Evolutionary conservation across 2,888 invertebrate genomes (phyloP), one percentile per base, ranked within the genome.

Genomic region (Leptogaster cylindrica): DNA sequence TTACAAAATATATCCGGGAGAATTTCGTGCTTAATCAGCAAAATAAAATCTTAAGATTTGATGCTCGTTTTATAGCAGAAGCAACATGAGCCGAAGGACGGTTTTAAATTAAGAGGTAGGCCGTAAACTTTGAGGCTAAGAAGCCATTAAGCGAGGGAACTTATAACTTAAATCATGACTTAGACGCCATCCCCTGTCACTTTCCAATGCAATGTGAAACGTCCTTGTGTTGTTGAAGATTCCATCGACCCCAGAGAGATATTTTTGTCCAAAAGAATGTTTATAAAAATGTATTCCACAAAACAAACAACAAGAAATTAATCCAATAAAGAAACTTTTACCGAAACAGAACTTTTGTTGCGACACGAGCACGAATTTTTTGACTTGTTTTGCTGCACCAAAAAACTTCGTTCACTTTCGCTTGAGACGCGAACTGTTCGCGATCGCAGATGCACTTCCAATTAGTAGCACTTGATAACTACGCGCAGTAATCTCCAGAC

Each of bases 1-100:
- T 3, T n/a, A 55, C 12, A 16, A n/a, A 23, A 55, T 55, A 36
- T 16, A 8, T 48, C n/a, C 36, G 36, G 55, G 23, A 36, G 18
- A 55, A 36, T 23, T 20, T 6, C 3, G 55, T 25, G 23, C n/a
- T 39, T 36, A 55, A 55, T 55, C 39, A 55, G 36, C 18, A 12
- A 18, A 55, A n/a, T n/a, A 55, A 39, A 55, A 55, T 55, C 55
- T 55, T 55, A n/a, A n/a, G n/a, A n/a, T n/a, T n/a, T n/a, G n/a
- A n/a, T n/a, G n/a, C n/a, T n/a, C n/a, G n/a, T n/a, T n/a, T n/a
- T n/a, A 6, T 48, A 44, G 20, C 4, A 25, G 12, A 8, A 16
- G n/a, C 33, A 18, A 12, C n/a, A 55, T 20, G n/a, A 8, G 23
- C n/a, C 39, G 55, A 55, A 36, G 55, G 36, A n/a, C 23, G 36